Evolutionary conservation across 2,888 invertebrate species (phyloP).

Genomic region (Pedicia rivosa): DNA sequence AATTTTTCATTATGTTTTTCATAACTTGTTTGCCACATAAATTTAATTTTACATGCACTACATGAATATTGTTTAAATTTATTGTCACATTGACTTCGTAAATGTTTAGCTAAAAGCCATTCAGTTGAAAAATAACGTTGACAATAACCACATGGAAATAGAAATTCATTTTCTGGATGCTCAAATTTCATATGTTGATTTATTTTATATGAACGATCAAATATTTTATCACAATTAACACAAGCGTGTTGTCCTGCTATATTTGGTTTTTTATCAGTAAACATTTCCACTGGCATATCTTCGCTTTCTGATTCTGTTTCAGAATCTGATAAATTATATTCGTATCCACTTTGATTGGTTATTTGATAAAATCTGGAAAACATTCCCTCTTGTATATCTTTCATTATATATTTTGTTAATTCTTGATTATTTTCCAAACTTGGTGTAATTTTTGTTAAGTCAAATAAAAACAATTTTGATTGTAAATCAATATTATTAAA

Average conservation of each 20-base stretch:
- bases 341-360: conserved; percentile 21
- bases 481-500: conserved; percentile 7
- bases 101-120: conserved; percentile 36
- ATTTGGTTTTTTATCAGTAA: conserved; percentile 2
- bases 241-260: conserved; percentile 7
- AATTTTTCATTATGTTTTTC: conserved; percentile 17
- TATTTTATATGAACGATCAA: conserved; percentile 22
- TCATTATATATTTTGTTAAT: conserved; percentile 5
- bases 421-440: not conserved
- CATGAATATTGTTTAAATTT: conserved; percentile 20
- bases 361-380: conserved; percentile 20
- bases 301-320: conserved; percentile 29
- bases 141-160: conserved; percentile 36
- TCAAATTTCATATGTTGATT: conserved; percentile 22
- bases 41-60: conserved; percentile 22
- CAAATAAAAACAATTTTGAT: conserved; percentile 8
- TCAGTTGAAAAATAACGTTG: conserved; percentile 35
- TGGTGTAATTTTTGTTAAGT: conserved; percentile 6
- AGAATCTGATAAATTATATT: conserved; percentile 24
- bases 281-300: not conserved
- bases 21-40: conserved; percentile 26
- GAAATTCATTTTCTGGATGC: conserved; percentile 32
- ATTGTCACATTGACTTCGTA: conserved; percentile 28
- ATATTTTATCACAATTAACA: conserved; percentile 21
- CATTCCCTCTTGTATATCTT: conserved; percentile 4